Evolutionary conservation across 2,797 vertebrate species (phyloP).

Genomic region (Rachycentron canadum): DNA sequence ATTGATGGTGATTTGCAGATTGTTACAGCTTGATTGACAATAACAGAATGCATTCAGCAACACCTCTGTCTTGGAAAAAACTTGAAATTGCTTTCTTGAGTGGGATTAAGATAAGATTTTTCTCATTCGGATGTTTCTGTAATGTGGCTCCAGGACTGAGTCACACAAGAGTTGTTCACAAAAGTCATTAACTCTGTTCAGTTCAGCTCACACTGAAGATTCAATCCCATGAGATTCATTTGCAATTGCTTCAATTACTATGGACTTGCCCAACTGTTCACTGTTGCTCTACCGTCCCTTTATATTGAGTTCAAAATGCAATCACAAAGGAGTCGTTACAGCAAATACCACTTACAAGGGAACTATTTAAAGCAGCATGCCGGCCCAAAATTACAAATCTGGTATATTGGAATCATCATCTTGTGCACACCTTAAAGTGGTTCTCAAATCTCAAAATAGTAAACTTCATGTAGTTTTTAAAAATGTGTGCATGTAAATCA

Average conservation of each 20-base stretch:
- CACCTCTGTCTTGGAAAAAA: slow-evolving; percentile 44
- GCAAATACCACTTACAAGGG: slow-evolving; percentile 26
- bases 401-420: slow-evolving; percentile 7
- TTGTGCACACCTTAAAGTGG: neutral
- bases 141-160: slow-evolving; percentile 67
- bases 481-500: neutral
- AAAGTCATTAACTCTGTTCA: slow-evolving; percentile 73
- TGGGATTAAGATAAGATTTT: slow-evolving; percentile 71
- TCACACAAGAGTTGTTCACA: slow-evolving; percentile 67
- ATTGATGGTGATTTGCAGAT: slow-evolving; percentile 40
- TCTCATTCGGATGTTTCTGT: slow-evolving; percentile 68
- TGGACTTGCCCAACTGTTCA: slow-evolving; percentile 48
- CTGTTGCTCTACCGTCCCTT: slow-evolving; percentile 22
- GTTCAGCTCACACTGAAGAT: slow-evolving; percentile 60
- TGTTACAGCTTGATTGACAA: slow-evolving; percentile 53
- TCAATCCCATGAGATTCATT: slow-evolving; percentile 62
- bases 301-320: slow-evolving; percentile 31
- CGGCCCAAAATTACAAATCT: neutral
- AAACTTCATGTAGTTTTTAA: neutral
- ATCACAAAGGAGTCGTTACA: slow-evolving; percentile 37
- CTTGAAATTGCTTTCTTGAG: slow-evolving; percentile 69
- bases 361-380: slow-evolving; percentile 29
- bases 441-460: neutral
- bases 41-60: slow-evolving; percentile 44
- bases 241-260: slow-evolving; percentile 58